Percentiles rank a stretch among this genome's conserved stretches.
Evolutionary conservation across 2,113 vertebrate genomes (phyloP).

Genomic region (Acrocephalus arundinaceus): DNA sequence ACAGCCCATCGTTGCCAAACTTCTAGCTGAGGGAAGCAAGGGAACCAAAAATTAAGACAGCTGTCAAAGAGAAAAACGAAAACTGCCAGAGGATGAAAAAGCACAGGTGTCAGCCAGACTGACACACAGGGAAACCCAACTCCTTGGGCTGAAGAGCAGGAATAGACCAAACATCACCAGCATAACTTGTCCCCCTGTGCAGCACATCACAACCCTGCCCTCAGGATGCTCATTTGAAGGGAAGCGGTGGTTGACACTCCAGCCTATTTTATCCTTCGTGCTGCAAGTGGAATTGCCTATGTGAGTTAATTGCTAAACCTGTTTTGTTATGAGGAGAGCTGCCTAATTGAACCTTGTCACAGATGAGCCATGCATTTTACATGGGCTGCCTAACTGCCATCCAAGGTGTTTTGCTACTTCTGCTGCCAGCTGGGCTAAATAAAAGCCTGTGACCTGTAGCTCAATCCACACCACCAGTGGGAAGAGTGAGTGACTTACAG

Average conservation of each 20-base stretch:
- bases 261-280: neutral
- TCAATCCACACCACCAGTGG: neutral
- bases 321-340: neutral
- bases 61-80: neutral
- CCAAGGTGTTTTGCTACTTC: neutral
- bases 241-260: neutral
- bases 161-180: neutral
- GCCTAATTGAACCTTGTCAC: neutral
- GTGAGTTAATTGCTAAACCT: neutral
- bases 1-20: neutral
- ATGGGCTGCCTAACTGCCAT: neutral
- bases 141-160: neutral
- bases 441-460: neutral
- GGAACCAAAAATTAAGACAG: neutral
- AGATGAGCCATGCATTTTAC: neutral
- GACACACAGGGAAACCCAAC: neutral
- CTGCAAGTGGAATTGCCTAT: neutral
- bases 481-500: neutral
- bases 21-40: neutral
- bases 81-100: neutral
- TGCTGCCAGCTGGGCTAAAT: neutral
- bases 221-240: neutral
- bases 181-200: neutral
- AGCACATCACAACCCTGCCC: neutral
- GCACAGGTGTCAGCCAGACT: neutral